Conservation (phyloP, 2,888 invertebrate species). For the Steinernema carpocapsae region DNA sequence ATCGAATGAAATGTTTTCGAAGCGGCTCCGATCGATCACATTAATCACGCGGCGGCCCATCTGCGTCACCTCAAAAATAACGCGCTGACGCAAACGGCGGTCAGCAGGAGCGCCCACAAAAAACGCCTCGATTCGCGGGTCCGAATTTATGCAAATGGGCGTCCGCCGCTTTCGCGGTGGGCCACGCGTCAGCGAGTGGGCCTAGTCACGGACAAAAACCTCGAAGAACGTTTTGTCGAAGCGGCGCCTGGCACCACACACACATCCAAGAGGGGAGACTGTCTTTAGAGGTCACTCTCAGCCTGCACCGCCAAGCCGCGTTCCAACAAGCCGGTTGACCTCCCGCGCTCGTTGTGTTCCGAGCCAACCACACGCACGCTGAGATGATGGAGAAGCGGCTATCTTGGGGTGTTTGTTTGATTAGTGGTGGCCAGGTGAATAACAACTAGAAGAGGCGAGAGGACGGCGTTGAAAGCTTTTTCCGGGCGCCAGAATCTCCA, state of each 20-base stretch:
- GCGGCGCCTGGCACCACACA: conserved; percentile 14
- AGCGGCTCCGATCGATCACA: conserved; percentile 17
- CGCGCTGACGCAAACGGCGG: conserved; percentile 28
- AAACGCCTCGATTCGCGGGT: conserved; percentile 3
- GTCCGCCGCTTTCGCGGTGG: neutral
- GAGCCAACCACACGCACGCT: neutral
- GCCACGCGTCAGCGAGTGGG: neutral
- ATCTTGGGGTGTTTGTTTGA: conserved; percentile 24
- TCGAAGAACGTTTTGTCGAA: too few relatives aligned
- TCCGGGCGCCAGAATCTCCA: too few relatives aligned
- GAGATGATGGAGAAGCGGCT: neutral
- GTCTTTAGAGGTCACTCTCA: neutral
- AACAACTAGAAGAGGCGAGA: conserved; percentile 4
- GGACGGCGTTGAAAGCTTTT: neutral
- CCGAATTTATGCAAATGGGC: conserved; percentile 17
- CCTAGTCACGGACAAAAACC: too few relatives aligned
- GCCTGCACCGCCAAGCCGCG: neutral
- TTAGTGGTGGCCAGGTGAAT: conserved; percentile 23
- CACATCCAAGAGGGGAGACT: too few relatives aligned
- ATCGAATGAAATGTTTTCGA: conserved; percentile 4
- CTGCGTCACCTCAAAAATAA: conserved; percentile 26
- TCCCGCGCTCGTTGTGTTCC: conserved; percentile 28
- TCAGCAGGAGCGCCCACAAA: conserved; percentile 10
- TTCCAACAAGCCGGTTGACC: conserved; percentile 30
- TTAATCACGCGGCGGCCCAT: conserved; percentile 14